These are phyloP conservation scores for Drosophila ananassae DNA, from an alignment of 1,140 invertebrate species.

Conservation along the genomic window DNA sequence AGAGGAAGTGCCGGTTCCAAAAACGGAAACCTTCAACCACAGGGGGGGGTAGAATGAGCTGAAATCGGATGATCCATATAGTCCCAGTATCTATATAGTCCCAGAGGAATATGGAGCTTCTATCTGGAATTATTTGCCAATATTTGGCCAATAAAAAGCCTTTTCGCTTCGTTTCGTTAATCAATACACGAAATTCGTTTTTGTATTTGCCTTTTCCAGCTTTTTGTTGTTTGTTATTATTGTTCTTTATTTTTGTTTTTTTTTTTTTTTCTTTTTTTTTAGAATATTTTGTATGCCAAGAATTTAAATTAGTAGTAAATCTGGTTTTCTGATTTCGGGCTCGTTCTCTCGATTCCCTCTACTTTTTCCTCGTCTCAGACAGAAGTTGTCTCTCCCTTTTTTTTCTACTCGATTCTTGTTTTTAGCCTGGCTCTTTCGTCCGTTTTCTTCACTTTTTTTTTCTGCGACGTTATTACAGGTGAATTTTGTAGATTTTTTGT, in stretches of 20 bases:
- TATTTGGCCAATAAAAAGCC: slow-evolving; percentile 71
- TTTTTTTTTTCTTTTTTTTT: slow-evolving; percentile 39
- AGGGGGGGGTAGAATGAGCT: background rate
- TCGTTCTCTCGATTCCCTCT: slow-evolving; percentile 42
- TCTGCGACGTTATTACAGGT: slow-evolving; percentile 70
- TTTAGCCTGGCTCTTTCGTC: slow-evolving; percentile 37
- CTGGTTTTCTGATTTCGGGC: slow-evolving; percentile 78
- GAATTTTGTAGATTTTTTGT: slow-evolving; percentile 41
- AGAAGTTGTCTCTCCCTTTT: slow-evolving; percentile 5
- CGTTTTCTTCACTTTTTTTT: slow-evolving; percentile 35
- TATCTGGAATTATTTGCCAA: slow-evolving; percentile 35
- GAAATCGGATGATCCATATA: background rate
- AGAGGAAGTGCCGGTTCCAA: slow-evolving; percentile 26
- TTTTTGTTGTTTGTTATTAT: slow-evolving; percentile 25
- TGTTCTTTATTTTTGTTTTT: slow-evolving; percentile 16
- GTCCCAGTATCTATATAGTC: background rate
- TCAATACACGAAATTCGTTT: slow-evolving; percentile 54
- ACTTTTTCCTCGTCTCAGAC: slow-evolving; percentile 2
- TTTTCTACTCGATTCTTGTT: slow-evolving; percentile 60
- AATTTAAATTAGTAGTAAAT: slow-evolving; percentile 83
- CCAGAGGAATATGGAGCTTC: background rate
- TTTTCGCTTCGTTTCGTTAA: slow-evolving; percentile 73
- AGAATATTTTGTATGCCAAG: slow-evolving; percentile 77
- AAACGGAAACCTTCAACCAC: slow-evolving; percentile 11
- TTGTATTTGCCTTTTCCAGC: slow-evolving; percentile 38